Base-by-base conservation (phyloP, 2,888 invertebrate species). In the Ypsolopha sequella region DNA sequence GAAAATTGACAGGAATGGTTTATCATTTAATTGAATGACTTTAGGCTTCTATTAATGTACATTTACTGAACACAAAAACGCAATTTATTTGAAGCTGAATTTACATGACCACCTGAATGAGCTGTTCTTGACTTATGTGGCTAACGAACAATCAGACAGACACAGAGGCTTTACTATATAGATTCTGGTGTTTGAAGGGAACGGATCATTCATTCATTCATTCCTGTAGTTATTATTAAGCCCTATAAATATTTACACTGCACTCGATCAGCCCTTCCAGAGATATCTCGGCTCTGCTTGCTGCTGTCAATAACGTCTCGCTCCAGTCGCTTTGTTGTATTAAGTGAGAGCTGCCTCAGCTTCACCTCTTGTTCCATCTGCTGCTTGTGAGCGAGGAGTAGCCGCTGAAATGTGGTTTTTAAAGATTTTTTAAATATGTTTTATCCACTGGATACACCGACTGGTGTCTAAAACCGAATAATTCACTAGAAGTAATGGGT, bases 331-430 rank as follows among this genome's bases (percentile, higher is more conserved):
- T 85, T 86, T 1, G 78, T 81, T 64, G 76, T 87, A 63, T 66
- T 87, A 59, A 65, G 74, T 14, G 76, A 80, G 54, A 79, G 63
- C 66, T 79, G 88, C 56, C 76, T 91, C 73, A 77, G 80, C 68
- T 92, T 90, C 48, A 90, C 88, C 72, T 94, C 93, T 48, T 89
- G 89, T 54, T 92, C 90, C 53, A 92, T 70, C 67, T 93, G 93
- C 52, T 90, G 88, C 56, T 90, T 90, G 58, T 93, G 91, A 0
- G 91, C 91, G 50, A 89, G 88, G 47, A 94, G 74, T 7, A 93
- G 77, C 62, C 90, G 89, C 88, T 91, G 76, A 35, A 80, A 71
- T 48, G 10, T 41, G 41, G 33, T 36, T 24, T 41, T 38, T 11
- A 52, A 41, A 13, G 36, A 11, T 13, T 13, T n/a, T 44, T 44